phyloP scores from a whole-genome alignment of 2,113 vertebrate species.

The Hystrix brachyura region DNA sequence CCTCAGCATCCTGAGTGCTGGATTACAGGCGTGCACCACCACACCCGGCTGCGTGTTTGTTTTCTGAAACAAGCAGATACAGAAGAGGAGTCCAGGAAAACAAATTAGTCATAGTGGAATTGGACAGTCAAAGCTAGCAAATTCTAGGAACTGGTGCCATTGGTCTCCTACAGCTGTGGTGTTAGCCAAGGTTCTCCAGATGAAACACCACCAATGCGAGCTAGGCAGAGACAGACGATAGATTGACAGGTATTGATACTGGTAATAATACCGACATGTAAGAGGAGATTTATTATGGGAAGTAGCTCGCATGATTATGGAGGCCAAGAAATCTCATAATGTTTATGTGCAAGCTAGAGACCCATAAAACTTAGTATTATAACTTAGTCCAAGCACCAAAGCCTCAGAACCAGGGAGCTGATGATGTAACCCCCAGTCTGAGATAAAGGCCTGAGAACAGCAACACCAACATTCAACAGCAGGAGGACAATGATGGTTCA shows the following conservation, averaged over 20 bases:
- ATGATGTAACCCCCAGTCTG: not conserved
- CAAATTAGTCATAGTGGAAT: not conserved
- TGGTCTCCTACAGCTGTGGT: not conserved
- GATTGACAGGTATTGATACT: not conserved
- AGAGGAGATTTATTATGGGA: not conserved
- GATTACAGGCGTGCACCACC: too few species aligned
- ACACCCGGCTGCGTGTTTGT: not conserved
- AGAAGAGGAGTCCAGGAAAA: not conserved
- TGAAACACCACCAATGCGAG: not conserved
- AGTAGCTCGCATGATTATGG: not conserved
- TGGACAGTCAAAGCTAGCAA: not conserved
- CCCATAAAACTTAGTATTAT: not conserved
- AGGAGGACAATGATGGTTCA: not conserved
- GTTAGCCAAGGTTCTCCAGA: not conserved
- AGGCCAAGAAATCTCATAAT: not conserved
- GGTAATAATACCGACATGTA: not conserved
- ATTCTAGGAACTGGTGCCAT: not conserved
- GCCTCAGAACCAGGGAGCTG: not conserved
- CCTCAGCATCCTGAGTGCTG: too few species aligned
- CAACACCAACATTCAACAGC: not conserved
- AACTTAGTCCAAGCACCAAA: not conserved
- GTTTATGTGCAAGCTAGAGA: not conserved
- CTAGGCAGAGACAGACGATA: not conserved
- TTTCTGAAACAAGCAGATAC: not conserved
- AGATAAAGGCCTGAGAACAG: not conserved